Percentiles rank a stretch among this genome's conserved stretches.
Evolutionary conservation across 2,797 vertebrate genomes (phyloP).

Genomic region (Chiroxiphia lanceolata): DNA sequence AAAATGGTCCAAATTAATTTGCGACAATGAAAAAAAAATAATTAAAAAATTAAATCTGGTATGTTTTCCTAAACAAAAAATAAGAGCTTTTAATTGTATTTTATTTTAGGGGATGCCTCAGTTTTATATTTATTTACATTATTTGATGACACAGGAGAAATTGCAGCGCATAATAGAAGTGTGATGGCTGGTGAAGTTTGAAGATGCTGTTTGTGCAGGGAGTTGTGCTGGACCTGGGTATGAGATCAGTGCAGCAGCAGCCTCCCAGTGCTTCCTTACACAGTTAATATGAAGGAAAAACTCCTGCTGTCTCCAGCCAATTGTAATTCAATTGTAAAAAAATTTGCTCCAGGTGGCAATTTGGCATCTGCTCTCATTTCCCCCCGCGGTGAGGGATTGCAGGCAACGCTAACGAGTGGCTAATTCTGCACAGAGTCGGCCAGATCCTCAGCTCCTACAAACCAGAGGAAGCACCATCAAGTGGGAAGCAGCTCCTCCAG

Average conservation of each 20-base stretch:
- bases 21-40: background rate
- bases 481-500: background rate
- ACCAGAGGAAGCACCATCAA: fast-evolving
- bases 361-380: slow-evolving; percentile 6
- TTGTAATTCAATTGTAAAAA: slow-evolving; percentile 9
- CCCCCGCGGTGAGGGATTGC: background rate
- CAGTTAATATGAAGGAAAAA: background rate
- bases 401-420: background rate
- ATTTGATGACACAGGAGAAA: background rate
- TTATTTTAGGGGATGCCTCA: background rate
- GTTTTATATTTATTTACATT: background rate
- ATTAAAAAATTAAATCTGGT: background rate
- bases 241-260: background rate
- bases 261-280: background rate
- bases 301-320: background rate
- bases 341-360: slow-evolving; percentile 27
- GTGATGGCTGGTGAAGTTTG: background rate
- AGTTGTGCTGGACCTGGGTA: background rate
- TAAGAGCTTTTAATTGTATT: background rate
- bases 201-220: background rate
- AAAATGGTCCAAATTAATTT: background rate
- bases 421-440: background rate
- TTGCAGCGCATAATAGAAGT: background rate
- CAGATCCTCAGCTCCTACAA: background rate
- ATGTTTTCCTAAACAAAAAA: background rate